These are phyloP conservation scores for Adelphocoris suturalis DNA, from an alignment of 2,888 invertebrate species.

Conservation along the genomic window DNA sequence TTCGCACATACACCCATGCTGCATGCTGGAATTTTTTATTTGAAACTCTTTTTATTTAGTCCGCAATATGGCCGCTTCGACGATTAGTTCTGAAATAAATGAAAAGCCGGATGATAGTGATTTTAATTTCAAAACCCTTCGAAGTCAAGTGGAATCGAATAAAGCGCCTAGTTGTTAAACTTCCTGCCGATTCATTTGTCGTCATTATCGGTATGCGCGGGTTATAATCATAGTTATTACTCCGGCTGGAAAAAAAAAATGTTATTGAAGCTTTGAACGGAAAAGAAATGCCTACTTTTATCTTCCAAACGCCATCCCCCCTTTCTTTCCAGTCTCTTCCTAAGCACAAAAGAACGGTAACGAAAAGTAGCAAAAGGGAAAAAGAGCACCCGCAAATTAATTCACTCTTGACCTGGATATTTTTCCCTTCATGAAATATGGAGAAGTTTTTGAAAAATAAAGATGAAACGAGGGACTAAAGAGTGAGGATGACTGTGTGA, in stretches of 20 bases:
- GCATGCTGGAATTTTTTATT: too few species aligned
- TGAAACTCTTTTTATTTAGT: too few species aligned
- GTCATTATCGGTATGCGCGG: background rate
- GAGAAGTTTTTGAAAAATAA: constrained; percentile 60
- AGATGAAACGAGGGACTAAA: constrained; percentile 42
- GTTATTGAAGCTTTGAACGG: background rate
- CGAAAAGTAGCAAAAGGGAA: constrained; percentile 30
- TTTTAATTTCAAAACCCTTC: too few species aligned
- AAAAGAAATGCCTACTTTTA: constrained; percentile 13
- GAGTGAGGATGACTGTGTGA: background rate
- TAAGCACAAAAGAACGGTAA: constrained; percentile 20
- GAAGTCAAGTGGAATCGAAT: too few species aligned
- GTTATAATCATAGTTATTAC: background rate
- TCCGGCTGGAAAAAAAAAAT: background rate
- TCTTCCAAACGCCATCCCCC: background rate
- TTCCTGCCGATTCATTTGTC: too few species aligned
- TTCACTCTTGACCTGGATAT: constrained; percentile 71
- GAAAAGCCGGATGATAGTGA: too few species aligned
- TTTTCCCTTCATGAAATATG: constrained; percentile 69
- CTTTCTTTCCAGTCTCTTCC: background rate
- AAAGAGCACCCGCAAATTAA: constrained; percentile 53
- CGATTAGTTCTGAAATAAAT: too few species aligned
- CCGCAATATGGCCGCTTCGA: too few species aligned
- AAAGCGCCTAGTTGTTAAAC: too few species aligned
- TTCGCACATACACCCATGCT: too few species aligned